Evolutionary conservation across 2,113 vertebrate species (phyloP).

Genomic region (Myocastor coypus): DNA sequence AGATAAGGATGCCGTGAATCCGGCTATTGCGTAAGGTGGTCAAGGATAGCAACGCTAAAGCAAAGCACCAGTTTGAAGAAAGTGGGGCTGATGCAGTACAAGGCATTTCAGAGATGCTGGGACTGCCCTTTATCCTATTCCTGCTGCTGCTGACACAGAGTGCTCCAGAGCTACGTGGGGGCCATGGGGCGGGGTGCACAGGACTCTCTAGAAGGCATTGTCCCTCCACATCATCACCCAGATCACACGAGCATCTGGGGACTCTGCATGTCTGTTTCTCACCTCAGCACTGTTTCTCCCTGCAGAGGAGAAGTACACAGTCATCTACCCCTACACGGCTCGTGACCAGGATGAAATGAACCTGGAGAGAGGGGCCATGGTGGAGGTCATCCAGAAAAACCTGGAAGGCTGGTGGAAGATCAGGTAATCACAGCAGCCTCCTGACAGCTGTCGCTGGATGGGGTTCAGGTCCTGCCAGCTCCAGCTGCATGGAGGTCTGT

Average conservation of each 20-base stretch:
- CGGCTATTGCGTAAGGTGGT: not conserved
- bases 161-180: not conserved
- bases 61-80: not conserved
- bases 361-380: conserved; percentile 94
- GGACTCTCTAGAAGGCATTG: not conserved
- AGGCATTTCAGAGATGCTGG: not conserved
- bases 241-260: not conserved
- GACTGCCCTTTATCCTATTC: not conserved
- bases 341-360: conserved; percentile 97
- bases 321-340: conserved; percentile 95
- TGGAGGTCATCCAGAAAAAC: conserved; percentile 98
- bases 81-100: not conserved
- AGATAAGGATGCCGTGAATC: not conserved
- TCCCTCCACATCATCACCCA: not conserved
- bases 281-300: conserved; percentile 53
- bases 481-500: not conserved
- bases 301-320: conserved; percentile 96
- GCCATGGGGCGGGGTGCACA: not conserved
- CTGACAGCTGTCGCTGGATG: not conserved
- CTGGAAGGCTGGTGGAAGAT: conserved; percentile 99
- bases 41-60: not conserved
- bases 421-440: conserved; percentile 87
- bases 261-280: not conserved
- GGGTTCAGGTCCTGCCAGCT: not conserved
- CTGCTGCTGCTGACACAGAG: not conserved